Evolutionary conservation across 2,113 vertebrate species (phyloP).

Genomic region (Halichoeres trimaculatus): DNA sequence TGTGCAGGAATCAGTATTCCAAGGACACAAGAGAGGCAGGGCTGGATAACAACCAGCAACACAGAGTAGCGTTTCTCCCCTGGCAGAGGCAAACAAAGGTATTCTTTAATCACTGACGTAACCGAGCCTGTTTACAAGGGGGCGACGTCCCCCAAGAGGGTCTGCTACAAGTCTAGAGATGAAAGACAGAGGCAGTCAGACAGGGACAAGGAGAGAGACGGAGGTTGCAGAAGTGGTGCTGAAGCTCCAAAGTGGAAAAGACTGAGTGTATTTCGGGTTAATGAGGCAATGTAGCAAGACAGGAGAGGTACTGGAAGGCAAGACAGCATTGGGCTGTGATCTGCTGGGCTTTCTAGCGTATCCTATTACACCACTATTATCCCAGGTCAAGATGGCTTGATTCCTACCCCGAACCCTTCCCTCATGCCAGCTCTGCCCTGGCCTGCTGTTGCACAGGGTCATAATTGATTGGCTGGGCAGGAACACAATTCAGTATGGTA

Average conservation of each 20-base stretch:
- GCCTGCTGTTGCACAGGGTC: constrained; percentile 40
- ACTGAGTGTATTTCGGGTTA: constrained; percentile 59
- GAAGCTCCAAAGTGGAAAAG: constrained; percentile 35
- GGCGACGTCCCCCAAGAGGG: constrained; percentile 37
- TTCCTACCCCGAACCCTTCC: constrained; percentile 19
- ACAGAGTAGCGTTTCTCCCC: constrained; percentile 28
- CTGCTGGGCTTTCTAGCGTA: constrained; percentile 44
- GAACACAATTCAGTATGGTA: constrained; percentile 62
- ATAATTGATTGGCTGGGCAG: constrained; percentile 57
- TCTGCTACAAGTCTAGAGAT: constrained; percentile 22
- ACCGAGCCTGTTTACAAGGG: constrained; percentile 49
- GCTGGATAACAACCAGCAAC: constrained; percentile 33
- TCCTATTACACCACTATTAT: constrained; percentile 69
- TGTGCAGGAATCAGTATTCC: constrained; percentile 58
- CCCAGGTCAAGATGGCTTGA: constrained; percentile 50
- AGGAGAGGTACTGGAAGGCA: constrained; percentile 44
- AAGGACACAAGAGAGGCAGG: constrained; percentile 47
- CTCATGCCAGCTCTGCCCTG: constrained; percentile 10
- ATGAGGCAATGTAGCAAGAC: constrained; percentile 60
- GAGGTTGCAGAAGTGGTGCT: constrained; percentile 17
- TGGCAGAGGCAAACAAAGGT: constrained; percentile 44
- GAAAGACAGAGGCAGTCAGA: constrained; percentile 34
- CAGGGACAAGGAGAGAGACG: constrained; percentile 10
- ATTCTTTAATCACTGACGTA: constrained; percentile 56
- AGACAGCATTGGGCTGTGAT: constrained; percentile 38